Evolutionary conservation across 30 jellyfish, hydroid and myxozoan genomes (phyloP).

Genomic region (Chrysaora quinquecirrha): DNA sequence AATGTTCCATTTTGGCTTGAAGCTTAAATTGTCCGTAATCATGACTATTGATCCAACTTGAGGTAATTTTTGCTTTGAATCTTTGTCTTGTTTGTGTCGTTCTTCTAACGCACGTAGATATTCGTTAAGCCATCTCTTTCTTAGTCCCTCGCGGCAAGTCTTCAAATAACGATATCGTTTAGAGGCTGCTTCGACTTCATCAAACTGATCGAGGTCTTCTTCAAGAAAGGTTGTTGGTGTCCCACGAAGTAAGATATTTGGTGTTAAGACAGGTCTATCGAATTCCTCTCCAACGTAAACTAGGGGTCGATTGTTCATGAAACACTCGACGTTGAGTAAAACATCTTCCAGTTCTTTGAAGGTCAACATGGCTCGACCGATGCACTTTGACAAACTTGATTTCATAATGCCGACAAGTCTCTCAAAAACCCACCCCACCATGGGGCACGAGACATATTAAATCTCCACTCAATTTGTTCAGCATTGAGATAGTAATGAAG

Average conservation of each 20-base stretch:
- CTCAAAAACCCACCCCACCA: conserved; percentile 84
- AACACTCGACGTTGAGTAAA: neutral
- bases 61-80: neutral
- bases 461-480: conserved; percentile 49
- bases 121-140: neutral
- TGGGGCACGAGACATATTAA: conserved; percentile 74
- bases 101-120: neutral
- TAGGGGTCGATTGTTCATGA: conserved; percentile 2
- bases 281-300: conserved; percentile 10
- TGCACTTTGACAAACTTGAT: neutral
- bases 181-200: too few species aligned
- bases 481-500: conserved; percentile 27
- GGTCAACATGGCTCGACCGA: neutral
- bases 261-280: neutral
- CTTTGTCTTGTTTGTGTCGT: neutral
- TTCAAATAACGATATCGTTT: neutral
- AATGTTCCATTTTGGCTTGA: too few species aligned
- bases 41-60: too few species aligned
- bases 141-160: neutral
- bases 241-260: neutral
- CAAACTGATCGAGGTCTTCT: neutral
- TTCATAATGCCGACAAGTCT: conserved; percentile 15
- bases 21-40: too few species aligned
- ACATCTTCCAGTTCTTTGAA: neutral
- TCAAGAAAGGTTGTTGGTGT: neutral